Percentiles rank a stretch among this genome's conserved stretches.
phyloP scores from a whole-genome alignment of 2,888 invertebrate genomes.

The Protula sp. region DNA sequence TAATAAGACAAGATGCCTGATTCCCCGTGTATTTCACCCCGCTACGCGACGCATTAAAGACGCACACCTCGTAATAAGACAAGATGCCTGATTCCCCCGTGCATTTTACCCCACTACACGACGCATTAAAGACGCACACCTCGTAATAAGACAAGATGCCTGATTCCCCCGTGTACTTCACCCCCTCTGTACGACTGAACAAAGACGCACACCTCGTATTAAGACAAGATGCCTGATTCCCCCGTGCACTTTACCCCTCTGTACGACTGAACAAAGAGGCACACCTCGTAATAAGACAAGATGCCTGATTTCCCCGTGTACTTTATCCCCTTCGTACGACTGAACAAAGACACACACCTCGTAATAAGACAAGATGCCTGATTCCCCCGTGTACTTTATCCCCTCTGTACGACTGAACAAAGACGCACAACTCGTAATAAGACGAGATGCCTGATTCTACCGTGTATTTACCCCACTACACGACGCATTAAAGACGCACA shows the following conservation, averaged over 20 bases:
- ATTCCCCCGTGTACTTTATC: constrained; percentile 87
- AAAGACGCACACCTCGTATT: too few relatives aligned
- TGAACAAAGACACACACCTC: too few relatives aligned
- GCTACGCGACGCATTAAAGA: constrained; percentile 76
- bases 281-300: constrained; percentile 84
- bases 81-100: too few relatives aligned
- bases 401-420: constrained; percentile 77
- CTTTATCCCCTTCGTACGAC: constrained; percentile 78
- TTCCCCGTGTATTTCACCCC: constrained; percentile 85
- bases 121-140: too few relatives aligned
- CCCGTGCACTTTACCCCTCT: too few relatives aligned
- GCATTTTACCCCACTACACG: too few relatives aligned
- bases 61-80: too few relatives aligned
- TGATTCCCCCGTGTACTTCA: constrained; percentile 84
- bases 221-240: too few relatives aligned
- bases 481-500: too few relatives aligned
- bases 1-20: constrained; percentile 93
- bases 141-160: constrained; percentile 95
- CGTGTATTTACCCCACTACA: constrained; percentile 78
- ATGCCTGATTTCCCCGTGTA: constrained; percentile 92
- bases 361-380: constrained; percentile 91
- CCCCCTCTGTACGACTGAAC: constrained; percentile 76
- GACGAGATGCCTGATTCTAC: constrained; percentile 91
- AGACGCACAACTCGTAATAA: constrained; percentile 80
- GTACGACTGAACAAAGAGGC: too few relatives aligned